Base-by-base conservation (phyloP, 2,797 vertebrate genomes). In the Chelidonichthys spinosus region DNA sequence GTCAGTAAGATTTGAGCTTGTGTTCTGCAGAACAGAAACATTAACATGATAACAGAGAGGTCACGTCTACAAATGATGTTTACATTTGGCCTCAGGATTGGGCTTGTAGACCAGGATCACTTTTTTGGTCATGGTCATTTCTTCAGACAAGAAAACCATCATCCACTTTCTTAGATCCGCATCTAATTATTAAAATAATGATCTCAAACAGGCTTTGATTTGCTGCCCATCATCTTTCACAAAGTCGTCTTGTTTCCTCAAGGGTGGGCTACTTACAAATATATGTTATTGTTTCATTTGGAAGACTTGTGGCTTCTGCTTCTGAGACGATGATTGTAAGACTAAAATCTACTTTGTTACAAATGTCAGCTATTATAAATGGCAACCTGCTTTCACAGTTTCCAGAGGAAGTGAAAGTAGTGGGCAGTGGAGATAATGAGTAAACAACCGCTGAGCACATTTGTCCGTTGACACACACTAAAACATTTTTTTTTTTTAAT, bases 331-430 rank as follows among this genome's bases (percentile, higher is more conserved):
- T 35, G 25, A 62, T 11, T 17, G 7, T 14, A 11, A 39, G 33
- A 53, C 14, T 3, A 49, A 50, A 2, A 62, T 7, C 32, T 59
- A 11, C 50, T 65, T 63, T 54, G 35, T 18, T 25, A 52, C n/a
- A 5, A 36, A 73, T 46, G 65, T 79, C 49, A 76, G 47, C 32
- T 11, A 14, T 36, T 74, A 66, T 63, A 55, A 35, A 33, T 15
- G 59, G 55, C 42, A 76, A 36, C 11, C 14, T 3, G 8, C 11
- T 69, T 40, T 63, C 40, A 66, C 58, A 75, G n/a, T 66, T 74
- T 82, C 64, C 59, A 78, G 14, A 73, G 74, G 72, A 85, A 83
- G 72, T 67, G 70, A 79, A 74, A 78, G 58, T 37, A 33, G 46
- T 33, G 32, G 11, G 47, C 37, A 65, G 40, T 2, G 33, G 11